Evolutionary conservation across 1,140 invertebrate genomes (phyloP).

Genomic region (Sycophaga agraensis): DNA sequence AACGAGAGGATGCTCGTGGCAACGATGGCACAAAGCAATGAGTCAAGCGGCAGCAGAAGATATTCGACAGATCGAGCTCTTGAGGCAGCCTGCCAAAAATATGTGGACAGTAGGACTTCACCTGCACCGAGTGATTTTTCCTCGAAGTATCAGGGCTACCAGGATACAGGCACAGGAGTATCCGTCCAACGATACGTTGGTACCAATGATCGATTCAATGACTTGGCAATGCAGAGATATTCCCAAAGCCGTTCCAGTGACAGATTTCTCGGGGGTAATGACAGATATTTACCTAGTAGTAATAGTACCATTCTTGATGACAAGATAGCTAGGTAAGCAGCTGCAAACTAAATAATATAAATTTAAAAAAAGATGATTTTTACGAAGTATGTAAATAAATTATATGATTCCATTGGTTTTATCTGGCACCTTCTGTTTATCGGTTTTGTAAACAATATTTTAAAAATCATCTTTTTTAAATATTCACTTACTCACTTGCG

Average conservation of each 20-base stretch:
- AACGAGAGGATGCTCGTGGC: conserved; percentile 40
- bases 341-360: no score
- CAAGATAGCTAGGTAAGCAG: conserved; percentile 35
- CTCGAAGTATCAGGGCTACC: conserved; percentile 38
- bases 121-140: conserved; percentile 42
- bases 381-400: no score
- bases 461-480: no score
- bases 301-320: conserved; percentile 38
- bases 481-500: neutral
- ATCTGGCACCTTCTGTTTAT: no score
- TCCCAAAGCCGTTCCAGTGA: conserved; percentile 58
- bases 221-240: conserved; percentile 56
- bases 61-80: conserved; percentile 40
- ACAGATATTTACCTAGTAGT: conserved; percentile 41
- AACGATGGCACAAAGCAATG: neutral
- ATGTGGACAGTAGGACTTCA: conserved; percentile 42
- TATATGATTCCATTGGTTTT: no score
- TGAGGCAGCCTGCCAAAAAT: conserved; percentile 46
- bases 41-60: conserved; percentile 15
- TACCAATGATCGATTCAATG: conserved; percentile 54
- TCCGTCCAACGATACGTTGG: conserved; percentile 45
- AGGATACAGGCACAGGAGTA: conserved; percentile 38
- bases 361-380: no score
- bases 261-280: conserved; percentile 43
- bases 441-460: no score